Evolutionary conservation across 2,888 invertebrate species (phyloP), one percentile per base, ranked within the genome.

Genomic region (Bugulina stolonifera): DNA sequence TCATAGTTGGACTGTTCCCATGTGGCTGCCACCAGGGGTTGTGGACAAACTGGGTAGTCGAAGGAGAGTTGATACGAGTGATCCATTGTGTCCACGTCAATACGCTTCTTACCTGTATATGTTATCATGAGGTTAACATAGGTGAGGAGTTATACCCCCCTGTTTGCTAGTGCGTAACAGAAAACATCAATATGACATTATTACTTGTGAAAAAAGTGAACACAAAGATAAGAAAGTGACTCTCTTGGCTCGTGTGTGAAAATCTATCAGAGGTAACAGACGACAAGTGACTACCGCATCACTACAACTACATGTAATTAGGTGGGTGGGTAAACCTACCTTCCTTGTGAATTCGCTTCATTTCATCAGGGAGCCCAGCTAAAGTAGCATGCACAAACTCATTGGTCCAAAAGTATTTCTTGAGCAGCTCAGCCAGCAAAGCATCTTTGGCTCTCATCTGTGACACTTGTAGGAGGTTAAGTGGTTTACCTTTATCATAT

Each of bases 1-100:
- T 77, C 79, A 58, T 74, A 77, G 55, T 75, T 79, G 74, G 78
- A 77, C 2, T 77, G 78, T 73, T 80, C 80, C 80, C 81, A 81
- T 0, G 78, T 78, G 18, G 80, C 80, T 3, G 79, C 80, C 52
- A 81, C 69, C 2, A 81, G 71, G 1, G 80, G 80, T 69, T 79
- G 78, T 0, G 80, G 78, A 0, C 73, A 74, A 22, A 76, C 74
- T 2, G 78, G 77, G 32, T 73, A 76, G 72, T 78, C 76, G 73
- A 75, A 78, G 69, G 76, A 72, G 25, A 75, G 75, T 74, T 79
- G 79, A 57, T 79, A 78, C 2, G 78, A 79, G 71, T 75, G 73
- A 73, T 81, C 81, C 27, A 73, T 73, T 0, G 78, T 75, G 74
- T 80, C 77, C 1, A 78, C 76, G 71, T 80, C 78, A 64, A 58